phyloP scores from a whole-genome alignment of 2,113 vertebrate genomes.

The Pelvicachromis taeniatus region DNA sequence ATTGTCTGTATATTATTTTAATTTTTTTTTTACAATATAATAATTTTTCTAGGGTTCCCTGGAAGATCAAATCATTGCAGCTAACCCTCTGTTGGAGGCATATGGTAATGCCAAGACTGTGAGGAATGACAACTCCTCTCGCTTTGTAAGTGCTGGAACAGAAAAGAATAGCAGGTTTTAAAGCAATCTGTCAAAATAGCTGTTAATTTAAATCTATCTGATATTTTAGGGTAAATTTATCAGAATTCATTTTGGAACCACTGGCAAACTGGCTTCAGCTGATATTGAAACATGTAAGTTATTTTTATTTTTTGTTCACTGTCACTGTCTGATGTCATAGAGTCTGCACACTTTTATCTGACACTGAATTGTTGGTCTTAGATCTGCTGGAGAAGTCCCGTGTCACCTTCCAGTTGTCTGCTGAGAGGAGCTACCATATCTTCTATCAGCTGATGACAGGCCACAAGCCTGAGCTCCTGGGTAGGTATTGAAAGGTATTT shows the following conservation, averaged over 20 bases:
- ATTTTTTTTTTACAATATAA: no score
- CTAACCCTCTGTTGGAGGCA: conserved; percentile 76
- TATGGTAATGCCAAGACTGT: conserved; percentile 85
- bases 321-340: background rate
- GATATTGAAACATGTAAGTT: conserved; percentile 43
- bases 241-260: conserved; percentile 21
- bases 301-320: background rate
- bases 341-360: background rate
- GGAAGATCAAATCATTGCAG: conserved; percentile 76
- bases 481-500: background rate
- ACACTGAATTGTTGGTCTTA: background rate
- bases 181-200: background rate
- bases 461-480: conserved; percentile 19
- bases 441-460: conserved; percentile 22
- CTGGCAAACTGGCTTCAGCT: conserved; percentile 23
- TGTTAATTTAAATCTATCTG: background rate
- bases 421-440: conserved; percentile 26
- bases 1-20: no score
- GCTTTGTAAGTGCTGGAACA: conserved; percentile 74
- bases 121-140: conserved; percentile 85
- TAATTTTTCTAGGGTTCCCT: no score
- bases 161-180: background rate
- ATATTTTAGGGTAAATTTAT: conserved; percentile 51
- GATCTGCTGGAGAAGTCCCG: conserved; percentile 34
- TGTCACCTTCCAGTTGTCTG: conserved; percentile 26